These are phyloP conservation scores for Drosophila kambysellisi DNA, from an alignment of 2,888 invertebrate genomes.

Conservation along the genomic window DNA sequence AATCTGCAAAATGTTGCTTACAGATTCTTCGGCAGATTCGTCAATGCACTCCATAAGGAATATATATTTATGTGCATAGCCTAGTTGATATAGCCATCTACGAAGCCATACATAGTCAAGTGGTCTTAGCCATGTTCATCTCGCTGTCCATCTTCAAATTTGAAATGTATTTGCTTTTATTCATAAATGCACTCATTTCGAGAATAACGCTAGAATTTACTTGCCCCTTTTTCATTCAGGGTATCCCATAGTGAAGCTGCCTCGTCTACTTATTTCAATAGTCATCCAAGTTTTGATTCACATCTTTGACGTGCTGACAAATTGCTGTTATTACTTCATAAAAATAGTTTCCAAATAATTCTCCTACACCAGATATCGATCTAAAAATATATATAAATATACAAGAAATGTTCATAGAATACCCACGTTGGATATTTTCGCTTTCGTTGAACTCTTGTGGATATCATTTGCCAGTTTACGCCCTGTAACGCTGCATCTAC, in stretches of 20 bases:
- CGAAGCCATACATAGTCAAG: background rate
- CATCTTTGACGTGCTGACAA: background rate
- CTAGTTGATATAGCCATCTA: too few species aligned
- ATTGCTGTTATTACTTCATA: background rate
- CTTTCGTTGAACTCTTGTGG: constrained; percentile 5
- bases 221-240: background rate
- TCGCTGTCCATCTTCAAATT: background rate
- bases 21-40: background rate
- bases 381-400: background rate
- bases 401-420: background rate
- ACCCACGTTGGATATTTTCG: constrained; percentile 1
- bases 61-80: too few species aligned
- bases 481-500: background rate
- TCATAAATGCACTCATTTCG: background rate
- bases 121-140: background rate
- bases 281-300: background rate
- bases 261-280: background rate
- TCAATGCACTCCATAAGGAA: background rate
- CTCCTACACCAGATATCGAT: background rate
- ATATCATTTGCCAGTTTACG: background rate
- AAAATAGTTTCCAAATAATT: background rate
- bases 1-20: background rate
- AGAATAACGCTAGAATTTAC: background rate
- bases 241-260: background rate
- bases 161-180: background rate